A percentile compares a stretch with the other conserved stretches of the same genome.
These are phyloP conservation scores for Potamilus streckersoni DNA, from an alignment of 1,140 invertebrate genomes.

Conservation along the genomic window DNA sequence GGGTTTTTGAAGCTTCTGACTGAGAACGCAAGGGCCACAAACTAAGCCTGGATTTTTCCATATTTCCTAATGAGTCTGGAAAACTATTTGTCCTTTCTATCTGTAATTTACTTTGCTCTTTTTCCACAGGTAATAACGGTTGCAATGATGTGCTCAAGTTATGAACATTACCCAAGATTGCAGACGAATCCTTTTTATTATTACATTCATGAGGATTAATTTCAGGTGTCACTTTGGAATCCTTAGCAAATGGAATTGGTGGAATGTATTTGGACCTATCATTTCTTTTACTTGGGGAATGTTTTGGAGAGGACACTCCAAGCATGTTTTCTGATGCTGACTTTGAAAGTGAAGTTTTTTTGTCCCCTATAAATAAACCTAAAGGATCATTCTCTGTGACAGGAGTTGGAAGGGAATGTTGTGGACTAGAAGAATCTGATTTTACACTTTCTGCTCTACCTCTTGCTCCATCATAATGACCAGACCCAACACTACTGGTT, in stretches of 20 bases:
- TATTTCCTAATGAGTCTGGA: conserved; percentile 37
- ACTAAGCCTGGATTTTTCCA: conserved; percentile 7
- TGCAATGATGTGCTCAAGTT: conserved; percentile 8
- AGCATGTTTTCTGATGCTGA: no score
- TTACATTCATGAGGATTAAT: no score
- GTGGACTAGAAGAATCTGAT: conserved; percentile 34
- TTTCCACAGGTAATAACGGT: conserved; percentile 37
- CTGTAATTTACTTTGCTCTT: conserved; percentile 41
- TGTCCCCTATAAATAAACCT: conserved; percentile 75
- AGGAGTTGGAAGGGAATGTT: conserved; percentile 73
- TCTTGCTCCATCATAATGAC: not conserved
- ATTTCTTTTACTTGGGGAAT: no score
- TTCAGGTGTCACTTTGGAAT: no score
- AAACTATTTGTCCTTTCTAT: conserved; percentile 52
- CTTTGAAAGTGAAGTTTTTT: no score
- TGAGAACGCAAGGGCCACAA: conserved; percentile 28
- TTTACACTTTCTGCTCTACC: conserved; percentile 13
- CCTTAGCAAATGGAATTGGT: no score
- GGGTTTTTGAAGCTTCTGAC: conserved; percentile 20
- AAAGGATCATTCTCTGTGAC: conserved; percentile 92
- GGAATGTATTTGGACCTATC: no score
- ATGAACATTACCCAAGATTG: not conserved
- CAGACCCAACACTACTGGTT: not conserved
- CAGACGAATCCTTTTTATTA: no score
- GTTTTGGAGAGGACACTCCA: no score